Conservation (phyloP, 2,797 vertebrate species). For the Stomatorhinus walkeri region DNA sequence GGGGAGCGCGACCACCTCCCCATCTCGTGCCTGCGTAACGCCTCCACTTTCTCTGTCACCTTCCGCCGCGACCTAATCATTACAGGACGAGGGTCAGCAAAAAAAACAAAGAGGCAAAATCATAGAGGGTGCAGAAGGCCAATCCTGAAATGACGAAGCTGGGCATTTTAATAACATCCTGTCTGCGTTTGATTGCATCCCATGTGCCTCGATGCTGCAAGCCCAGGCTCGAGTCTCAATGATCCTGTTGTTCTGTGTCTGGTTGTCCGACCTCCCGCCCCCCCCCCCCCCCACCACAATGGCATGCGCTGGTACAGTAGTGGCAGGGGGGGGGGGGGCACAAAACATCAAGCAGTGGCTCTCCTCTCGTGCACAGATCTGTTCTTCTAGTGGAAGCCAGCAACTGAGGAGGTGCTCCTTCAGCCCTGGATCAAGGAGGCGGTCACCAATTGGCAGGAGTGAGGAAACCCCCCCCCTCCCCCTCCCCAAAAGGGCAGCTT, state of each 20-base stretch:
- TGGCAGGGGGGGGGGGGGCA: background rate
- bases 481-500: background rate
- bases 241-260: conserved; percentile 33
- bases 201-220: conserved; percentile 31
- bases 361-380: conserved; percentile 43
- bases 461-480: conserved; percentile 30
- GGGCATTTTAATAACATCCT: conserved; percentile 40
- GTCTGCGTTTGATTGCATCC: conserved; percentile 41
- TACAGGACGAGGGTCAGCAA: conserved; percentile 1
- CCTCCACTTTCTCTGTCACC: background rate
- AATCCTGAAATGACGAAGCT: conserved; percentile 29
- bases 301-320: background rate
- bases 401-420: conserved; percentile 39
- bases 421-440: conserved; percentile 31
- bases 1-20: conserved; percentile 21
- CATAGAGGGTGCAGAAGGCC: background rate
- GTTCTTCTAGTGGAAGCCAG: conserved; percentile 8
- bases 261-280: conserved; percentile 32
- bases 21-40: background rate
- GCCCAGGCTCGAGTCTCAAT: conserved; percentile 30
- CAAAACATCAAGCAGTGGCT: conserved; percentile 32
- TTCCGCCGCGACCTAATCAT: background rate
- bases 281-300: background rate
- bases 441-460: conserved; percentile 40
- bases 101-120: conserved; percentile 13